These are phyloP conservation scores for Muntiacus reevesi DNA, from an alignment of 2,113 vertebrate genomes.

Conservation along the genomic window DNA sequence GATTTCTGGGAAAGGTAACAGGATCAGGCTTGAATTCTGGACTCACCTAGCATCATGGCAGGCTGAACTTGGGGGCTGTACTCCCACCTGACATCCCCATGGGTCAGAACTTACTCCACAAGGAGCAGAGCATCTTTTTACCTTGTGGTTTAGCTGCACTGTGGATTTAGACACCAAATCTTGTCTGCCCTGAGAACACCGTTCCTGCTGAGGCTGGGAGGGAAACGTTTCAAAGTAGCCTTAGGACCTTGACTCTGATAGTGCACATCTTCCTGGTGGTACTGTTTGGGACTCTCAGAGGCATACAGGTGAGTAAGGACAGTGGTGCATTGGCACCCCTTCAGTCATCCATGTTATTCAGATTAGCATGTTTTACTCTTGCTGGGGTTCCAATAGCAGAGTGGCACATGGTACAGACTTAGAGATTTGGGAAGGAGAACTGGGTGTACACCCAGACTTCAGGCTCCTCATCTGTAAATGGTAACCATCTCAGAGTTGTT, in stretches of 20 bases:
- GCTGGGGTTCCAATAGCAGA: not conserved
- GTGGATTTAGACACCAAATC: not conserved
- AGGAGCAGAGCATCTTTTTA: not conserved
- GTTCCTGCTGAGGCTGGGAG: not conserved
- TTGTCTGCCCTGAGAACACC: not conserved
- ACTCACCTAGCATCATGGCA: not conserved
- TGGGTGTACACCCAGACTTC: not conserved
- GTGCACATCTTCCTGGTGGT: not conserved
- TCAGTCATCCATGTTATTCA: rapidly evolving
- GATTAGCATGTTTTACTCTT: not conserved
- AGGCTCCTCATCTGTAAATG: not conserved
- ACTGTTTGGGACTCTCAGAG: not conserved
- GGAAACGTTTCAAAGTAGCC: not conserved
- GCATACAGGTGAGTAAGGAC: not conserved
- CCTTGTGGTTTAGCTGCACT: not conserved
- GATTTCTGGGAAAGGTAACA: not conserved
- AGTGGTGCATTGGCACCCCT: not conserved
- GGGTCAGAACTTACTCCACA: not conserved
- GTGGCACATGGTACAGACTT: not conserved
- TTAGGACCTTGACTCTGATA: not conserved
- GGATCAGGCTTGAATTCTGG: not conserved
- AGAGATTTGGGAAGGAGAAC: not conserved
- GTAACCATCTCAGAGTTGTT: not conserved
- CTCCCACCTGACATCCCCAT: not conserved
- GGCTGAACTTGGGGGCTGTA: not conserved